These are phyloP conservation scores for Drosophila saltans DNA, from an alignment of 1,140 invertebrate genomes.

Conservation along the genomic window DNA sequence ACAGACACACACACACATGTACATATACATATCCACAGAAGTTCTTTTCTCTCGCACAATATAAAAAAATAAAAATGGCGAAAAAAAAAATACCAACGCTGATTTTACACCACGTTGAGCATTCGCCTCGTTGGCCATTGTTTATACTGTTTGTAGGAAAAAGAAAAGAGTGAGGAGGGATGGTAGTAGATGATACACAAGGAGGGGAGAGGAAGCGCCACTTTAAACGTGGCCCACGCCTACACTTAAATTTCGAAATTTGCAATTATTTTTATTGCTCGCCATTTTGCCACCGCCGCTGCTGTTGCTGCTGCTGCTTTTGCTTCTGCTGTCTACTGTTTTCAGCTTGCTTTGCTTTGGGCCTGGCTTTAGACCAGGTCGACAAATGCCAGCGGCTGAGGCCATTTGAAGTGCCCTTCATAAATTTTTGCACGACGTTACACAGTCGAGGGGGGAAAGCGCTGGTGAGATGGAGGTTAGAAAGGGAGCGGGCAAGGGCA, in stretches of 20 bases:
- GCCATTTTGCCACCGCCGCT: conserved; percentile 62
- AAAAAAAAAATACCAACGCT: conserved; percentile 63
- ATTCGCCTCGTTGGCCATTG: conserved; percentile 69
- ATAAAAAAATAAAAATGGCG: conserved; percentile 38
- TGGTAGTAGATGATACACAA: too few species aligned
- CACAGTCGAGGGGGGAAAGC: neutral
- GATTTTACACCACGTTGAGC: conserved; percentile 77
- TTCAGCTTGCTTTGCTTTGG: conserved; percentile 3
- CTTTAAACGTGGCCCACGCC: conserved; percentile 69
- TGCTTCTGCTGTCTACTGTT: conserved; percentile 27
- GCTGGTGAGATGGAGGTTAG: neutral
- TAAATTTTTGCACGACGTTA: conserved; percentile 60
- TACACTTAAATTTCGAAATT: conserved; percentile 80
- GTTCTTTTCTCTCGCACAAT: conserved; percentile 19
- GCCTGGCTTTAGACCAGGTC: conserved; percentile 27
- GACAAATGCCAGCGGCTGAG: conserved; percentile 31
- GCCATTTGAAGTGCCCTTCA: conserved; percentile 60
- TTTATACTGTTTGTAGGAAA: conserved; percentile 46
- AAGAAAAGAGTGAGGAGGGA: neutral
- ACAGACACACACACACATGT: conserved; percentile 27
- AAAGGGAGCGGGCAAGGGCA: neutral
- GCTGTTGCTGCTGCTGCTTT: conserved; percentile 27
- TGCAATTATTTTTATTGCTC: conserved; percentile 80
- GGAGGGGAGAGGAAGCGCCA: conserved; percentile 1
- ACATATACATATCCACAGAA: conserved; percentile 24